Percentiles rank a stretch among this genome's conserved stretches.
Evolutionary conservation across 2,888 invertebrate genomes (phyloP).

Genomic region (Phalera bucephala): DNA sequence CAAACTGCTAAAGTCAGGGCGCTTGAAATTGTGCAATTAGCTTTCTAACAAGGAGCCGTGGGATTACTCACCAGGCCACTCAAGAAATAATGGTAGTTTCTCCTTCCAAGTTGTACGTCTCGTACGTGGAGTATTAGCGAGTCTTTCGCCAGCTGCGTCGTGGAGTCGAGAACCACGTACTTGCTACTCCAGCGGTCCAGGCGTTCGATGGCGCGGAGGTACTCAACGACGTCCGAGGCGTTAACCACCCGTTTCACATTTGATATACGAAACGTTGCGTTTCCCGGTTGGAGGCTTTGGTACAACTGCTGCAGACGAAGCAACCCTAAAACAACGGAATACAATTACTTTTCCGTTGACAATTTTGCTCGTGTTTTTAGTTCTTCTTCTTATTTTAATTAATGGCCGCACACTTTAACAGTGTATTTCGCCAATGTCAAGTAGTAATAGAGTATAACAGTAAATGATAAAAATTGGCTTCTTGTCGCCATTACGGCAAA

Average conservation of each 20-base stretch:
- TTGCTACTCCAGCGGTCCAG: slow-evolving; percentile 93
- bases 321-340: slow-evolving; percentile 88
- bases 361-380: too few species aligned
- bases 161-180: slow-evolving; percentile 94
- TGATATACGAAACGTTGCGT: slow-evolving; percentile 92
- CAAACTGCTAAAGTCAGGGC: slow-evolving; percentile 5
- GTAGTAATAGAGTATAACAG: too few species aligned
- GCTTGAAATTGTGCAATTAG: slow-evolving; percentile 18
- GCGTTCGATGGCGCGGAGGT: slow-evolving; percentile 90
- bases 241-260: slow-evolving; percentile 93
- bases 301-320: slow-evolving; percentile 96
- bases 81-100: slow-evolving; percentile 95
- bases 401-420: too few species aligned
- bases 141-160: slow-evolving; percentile 93
- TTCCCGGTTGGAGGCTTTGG: slow-evolving; percentile 91
- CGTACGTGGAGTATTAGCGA: slow-evolving; percentile 93
- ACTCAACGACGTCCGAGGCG: slow-evolving; percentile 91
- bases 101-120: slow-evolving; percentile 91
- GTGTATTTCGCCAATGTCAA: too few species aligned
- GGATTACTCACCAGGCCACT: slow-evolving; percentile 91
- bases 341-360: too few species aligned
- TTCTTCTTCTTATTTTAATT: too few species aligned
- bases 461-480: too few species aligned
- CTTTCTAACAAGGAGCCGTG: slow-evolving; percentile 16
- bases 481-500: too few species aligned